A percentile compares a stretch with the other conserved stretches of the same genome.
phyloP scores from a whole-genome alignment of 1,140 invertebrate genomes.

The Pseudomyrmex dendroicus region DNA sequence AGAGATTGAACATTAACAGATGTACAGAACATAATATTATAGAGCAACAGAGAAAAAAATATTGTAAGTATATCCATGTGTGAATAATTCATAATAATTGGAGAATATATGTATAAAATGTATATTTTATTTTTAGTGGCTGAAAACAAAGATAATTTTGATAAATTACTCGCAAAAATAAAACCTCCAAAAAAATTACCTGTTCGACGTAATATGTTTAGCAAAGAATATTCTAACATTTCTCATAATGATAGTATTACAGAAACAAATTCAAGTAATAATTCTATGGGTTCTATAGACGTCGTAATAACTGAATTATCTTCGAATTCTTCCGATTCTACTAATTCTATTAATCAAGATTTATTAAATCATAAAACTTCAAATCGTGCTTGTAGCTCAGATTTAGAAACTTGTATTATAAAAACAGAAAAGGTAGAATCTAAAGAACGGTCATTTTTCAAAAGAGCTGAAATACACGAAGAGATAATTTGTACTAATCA shows the following conservation, averaged over 20 bases:
- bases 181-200: slow-evolving; percentile 65
- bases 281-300: slow-evolving; percentile 68
- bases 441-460: background rate
- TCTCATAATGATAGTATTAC: background rate
- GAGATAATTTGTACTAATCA: slow-evolving; percentile 1
- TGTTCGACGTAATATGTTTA: slow-evolving; percentile 32
- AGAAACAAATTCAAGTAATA: background rate
- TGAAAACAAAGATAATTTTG: slow-evolving; percentile 79
- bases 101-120: slow-evolving; percentile 48
- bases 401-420: background rate
- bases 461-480: background rate
- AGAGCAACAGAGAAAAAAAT: slow-evolving; percentile 82
- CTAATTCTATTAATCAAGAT: background rate
- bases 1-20: slow-evolving; percentile 79
- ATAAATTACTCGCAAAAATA: slow-evolving; percentile 79
- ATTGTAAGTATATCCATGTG: slow-evolving; percentile 79
- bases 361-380: background rate
- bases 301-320: slow-evolving; percentile 58
- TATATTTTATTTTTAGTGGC: slow-evolving; percentile 74
- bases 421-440: slow-evolving; percentile 1
- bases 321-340: background rate
- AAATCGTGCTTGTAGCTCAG: background rate
- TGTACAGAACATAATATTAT: slow-evolving; percentile 81
- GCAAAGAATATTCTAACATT: slow-evolving; percentile 3
- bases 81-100: background rate